Conservation (phyloP, 1,140 invertebrate species). For the Pemphigus obesinymphae region DNA sequence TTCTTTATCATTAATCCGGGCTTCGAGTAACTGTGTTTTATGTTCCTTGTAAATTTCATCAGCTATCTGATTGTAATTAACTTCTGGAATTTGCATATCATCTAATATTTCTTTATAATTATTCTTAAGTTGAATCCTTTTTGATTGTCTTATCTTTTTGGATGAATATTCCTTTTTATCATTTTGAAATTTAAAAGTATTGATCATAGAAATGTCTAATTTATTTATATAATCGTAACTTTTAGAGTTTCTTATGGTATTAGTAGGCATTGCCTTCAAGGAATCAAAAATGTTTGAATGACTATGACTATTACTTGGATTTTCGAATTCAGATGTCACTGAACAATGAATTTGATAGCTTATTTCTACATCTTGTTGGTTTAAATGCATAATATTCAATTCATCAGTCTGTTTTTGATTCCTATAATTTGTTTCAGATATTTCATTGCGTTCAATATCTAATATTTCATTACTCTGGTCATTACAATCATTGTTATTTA, state of each 20-base stretch:
- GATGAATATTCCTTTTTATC: neutral
- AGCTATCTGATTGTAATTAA: slow-evolving; percentile 9
- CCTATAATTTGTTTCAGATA: neutral
- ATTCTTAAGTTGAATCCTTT: slow-evolving; percentile 16
- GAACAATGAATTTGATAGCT: too few relatives aligned
- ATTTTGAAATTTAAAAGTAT: too few relatives aligned
- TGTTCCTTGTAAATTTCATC: slow-evolving; percentile 23
- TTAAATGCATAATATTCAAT: neutral
- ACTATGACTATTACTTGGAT: neutral
- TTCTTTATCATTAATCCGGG: slow-evolving; percentile 14
- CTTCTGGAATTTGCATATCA: slow-evolving; percentile 16
- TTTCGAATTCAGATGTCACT: neutral
- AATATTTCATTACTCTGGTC: neutral
- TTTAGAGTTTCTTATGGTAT: neutral
- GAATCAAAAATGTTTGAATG: slow-evolving; percentile 19
- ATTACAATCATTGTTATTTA: neutral
- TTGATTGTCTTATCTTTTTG: slow-evolving; percentile 30
- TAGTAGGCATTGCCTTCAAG: neutral
- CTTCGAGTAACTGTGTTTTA: slow-evolving; percentile 16
- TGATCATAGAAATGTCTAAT: neutral
- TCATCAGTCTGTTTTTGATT: neutral
- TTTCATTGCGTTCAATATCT: neutral
- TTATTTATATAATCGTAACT: neutral
- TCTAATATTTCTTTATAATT: neutral
- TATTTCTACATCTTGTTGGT: too few relatives aligned